Percentiles rank a stretch among this genome's conserved stretches.
These are phyloP conservation scores for Panulirus ornatus DNA, from an alignment of 1,140 invertebrate species.

Conservation along the genomic window DNA sequence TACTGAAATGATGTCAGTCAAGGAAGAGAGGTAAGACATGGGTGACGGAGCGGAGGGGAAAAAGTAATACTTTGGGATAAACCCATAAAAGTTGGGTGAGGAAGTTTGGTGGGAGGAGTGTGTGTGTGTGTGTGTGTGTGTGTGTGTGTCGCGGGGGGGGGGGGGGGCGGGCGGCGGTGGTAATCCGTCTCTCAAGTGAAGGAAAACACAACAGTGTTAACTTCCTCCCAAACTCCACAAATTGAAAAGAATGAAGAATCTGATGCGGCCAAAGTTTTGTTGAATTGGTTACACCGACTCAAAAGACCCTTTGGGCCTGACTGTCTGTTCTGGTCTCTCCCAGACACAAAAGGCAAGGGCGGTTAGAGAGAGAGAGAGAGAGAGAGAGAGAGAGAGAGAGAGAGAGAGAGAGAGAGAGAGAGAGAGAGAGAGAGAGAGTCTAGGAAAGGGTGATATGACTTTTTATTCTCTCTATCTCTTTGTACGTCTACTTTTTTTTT, in stretches of 20 bases:
- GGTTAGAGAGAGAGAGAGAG: neutral
- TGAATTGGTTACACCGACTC: neutral
- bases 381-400: neutral
- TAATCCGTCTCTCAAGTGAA: neutral
- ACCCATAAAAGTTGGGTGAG: too few species aligned
- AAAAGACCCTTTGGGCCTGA: neutral
- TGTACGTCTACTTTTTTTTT: too few species aligned
- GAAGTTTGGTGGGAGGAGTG: too few species aligned
- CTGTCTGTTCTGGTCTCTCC: neutral
- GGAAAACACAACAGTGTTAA: neutral
- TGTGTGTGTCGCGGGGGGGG: neutral
- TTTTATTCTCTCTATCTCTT: too few species aligned
- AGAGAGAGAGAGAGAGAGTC: neutral
- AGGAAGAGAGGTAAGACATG: too few species aligned
- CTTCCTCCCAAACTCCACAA: neutral
- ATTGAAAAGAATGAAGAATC: conserved; percentile 8
- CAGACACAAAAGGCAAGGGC: neutral
- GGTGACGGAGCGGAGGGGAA: too few species aligned
- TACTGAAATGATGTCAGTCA: too few species aligned
- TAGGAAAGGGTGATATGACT: neutral
- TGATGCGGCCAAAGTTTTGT: neutral
- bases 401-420: too few species aligned
- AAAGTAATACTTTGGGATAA: too few species aligned
- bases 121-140: too few species aligned
- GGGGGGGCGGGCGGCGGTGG: neutral